A percentile compares a stretch with the other conserved stretches of the same genome.
Conservation (phyloP, 2,888 invertebrate genomes). For the Mythimna pallens region DNA sequence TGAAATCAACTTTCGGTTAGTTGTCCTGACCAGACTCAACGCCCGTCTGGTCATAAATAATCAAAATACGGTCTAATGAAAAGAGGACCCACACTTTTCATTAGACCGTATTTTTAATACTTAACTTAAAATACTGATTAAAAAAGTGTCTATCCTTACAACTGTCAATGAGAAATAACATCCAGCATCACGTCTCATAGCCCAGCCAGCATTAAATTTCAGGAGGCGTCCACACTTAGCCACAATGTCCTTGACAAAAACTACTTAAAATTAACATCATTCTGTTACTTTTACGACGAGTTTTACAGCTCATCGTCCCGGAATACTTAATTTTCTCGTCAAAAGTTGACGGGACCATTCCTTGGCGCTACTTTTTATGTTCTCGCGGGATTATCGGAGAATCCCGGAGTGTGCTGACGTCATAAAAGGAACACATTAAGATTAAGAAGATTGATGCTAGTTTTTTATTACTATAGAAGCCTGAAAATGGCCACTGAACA, state of each 20-base stretch:
- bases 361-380: conserved; percentile 52
- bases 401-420: conserved; percentile 44
- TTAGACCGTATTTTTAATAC: too few relatives aligned
- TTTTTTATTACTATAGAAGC: conserved; percentile 43
- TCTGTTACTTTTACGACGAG: conserved; percentile 49
- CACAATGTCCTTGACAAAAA: conserved; percentile 51
- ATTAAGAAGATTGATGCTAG: conserved; percentile 53
- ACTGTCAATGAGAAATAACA: conserved; percentile 6
- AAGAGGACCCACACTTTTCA: too few relatives aligned
- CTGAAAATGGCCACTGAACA: conserved; percentile 28
- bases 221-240: conserved; percentile 30
- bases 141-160: neutral
- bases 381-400: conserved; percentile 34
- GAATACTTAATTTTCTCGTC: conserved; percentile 61
- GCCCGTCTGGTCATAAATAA: too few relatives aligned
- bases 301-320: conserved; percentile 60
- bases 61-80: too few relatives aligned
- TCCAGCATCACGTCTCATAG: conserved; percentile 17
- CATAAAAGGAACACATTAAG: conserved; percentile 57
- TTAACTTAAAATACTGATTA: too few relatives aligned
- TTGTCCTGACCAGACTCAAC: too few relatives aligned
- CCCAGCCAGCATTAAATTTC: conserved; percentile 34
- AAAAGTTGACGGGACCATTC: conserved; percentile 54
- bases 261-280: conserved; percentile 60
- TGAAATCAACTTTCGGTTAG: too few relatives aligned